Conservation (phyloP, 2,113 vertebrate genomes). For the Oreamnos americanus region DNA sequence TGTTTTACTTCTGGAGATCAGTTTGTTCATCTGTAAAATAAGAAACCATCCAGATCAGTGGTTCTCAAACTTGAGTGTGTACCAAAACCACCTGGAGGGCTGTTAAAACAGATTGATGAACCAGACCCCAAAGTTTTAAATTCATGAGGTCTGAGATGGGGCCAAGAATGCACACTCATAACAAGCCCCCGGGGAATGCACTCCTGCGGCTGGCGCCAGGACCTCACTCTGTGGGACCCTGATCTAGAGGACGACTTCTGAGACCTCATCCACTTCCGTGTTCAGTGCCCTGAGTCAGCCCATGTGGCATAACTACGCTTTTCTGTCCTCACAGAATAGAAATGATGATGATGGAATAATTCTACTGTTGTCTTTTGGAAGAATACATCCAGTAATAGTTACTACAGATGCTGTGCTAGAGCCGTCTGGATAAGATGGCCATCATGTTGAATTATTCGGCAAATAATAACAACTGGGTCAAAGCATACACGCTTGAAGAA, state of each 20-base stretch:
- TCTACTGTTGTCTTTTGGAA: neutral
- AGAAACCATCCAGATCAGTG: neutral
- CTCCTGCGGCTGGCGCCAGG: neutral
- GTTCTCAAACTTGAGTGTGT: neutral
- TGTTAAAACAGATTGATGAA: neutral
- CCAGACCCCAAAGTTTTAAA: neutral
- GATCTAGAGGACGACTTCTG: neutral
- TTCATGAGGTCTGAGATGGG: neutral
- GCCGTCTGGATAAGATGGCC: neutral
- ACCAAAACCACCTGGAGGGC: neutral
- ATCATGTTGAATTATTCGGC: conserved; percentile 19
- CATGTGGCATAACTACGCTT: neutral
- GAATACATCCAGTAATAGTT: neutral
- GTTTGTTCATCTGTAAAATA: neutral
- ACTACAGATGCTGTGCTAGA: neutral
- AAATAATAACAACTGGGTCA: neutral
- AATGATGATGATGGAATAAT: neutral
- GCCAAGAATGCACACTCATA: neutral
- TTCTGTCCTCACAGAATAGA: neutral
- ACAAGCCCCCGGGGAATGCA: too few relatives aligned
- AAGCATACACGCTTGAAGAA: neutral
- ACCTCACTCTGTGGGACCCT: neutral
- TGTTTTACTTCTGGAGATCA: neutral
- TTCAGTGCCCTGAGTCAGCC: neutral
- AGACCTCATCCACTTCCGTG: neutral